Conservation (phyloP, 2,888 invertebrate species). For the Luperina testacea region DNA sequence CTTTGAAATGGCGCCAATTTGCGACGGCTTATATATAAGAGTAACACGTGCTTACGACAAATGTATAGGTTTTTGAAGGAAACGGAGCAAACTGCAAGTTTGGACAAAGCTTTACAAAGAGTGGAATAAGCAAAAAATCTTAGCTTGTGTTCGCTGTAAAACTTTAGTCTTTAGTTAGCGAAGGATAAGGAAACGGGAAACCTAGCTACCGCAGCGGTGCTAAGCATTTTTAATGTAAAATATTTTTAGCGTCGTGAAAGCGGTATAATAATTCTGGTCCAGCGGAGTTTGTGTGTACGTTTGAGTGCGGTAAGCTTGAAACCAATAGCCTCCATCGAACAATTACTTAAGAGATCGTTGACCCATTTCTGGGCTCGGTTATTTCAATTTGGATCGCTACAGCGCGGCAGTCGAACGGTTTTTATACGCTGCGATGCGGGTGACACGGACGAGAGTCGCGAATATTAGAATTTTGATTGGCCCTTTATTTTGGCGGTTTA, state of each 20-base stretch:
- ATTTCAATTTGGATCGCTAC: slow-evolving; percentile 71
- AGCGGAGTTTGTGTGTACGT: slow-evolving; percentile 30
- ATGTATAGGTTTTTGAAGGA: slow-evolving; percentile 47
- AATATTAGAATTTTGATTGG: slow-evolving; percentile 75
- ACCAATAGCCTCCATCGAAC: slow-evolving; percentile 74
- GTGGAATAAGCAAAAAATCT: slow-evolving; percentile 49
- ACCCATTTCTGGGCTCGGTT: slow-evolving; percentile 77
- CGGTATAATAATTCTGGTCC: slow-evolving; percentile 27
- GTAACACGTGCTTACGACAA: slow-evolving; percentile 51
- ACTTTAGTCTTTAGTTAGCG: slow-evolving; percentile 55
- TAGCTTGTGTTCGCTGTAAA: slow-evolving; percentile 32
- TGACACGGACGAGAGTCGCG: slow-evolving; percentile 68
- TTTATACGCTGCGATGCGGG: slow-evolving; percentile 68
- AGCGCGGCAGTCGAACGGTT: slow-evolving; percentile 61
- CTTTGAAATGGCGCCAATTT: slow-evolving; percentile 72
- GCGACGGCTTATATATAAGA: slow-evolving; percentile 48
- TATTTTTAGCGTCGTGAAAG: slow-evolving; percentile 21
- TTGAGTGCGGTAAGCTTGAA: slow-evolving; percentile 57
- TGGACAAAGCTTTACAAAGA: slow-evolving; percentile 47
- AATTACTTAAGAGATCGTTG: slow-evolving; percentile 82
- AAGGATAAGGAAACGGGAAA: slow-evolving; percentile 38
- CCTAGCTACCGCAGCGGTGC: not conserved
- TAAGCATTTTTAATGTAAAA: slow-evolving; percentile 36
- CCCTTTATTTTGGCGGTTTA: slow-evolving; percentile 66
- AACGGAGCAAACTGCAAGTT: slow-evolving; percentile 51